Conservation (phyloP, 2,888 invertebrate genomes). For the Meloe dianella region DNA sequence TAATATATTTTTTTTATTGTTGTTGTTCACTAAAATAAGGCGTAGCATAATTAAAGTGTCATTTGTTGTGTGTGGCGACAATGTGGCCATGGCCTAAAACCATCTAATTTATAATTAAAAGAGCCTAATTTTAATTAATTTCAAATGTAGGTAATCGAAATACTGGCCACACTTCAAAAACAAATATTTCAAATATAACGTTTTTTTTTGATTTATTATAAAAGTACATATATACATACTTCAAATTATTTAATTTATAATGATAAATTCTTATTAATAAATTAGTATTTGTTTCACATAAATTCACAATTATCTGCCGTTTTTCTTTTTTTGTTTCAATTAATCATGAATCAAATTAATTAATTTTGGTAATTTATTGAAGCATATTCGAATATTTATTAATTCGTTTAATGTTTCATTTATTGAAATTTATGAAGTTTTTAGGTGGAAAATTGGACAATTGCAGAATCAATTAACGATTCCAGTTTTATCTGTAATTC, state of each 20-base stretch:
- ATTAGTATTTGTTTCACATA: neutral
- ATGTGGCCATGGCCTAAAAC: neutral
- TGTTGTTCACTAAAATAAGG: neutral
- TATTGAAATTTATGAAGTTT: no score
- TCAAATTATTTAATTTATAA: neutral
- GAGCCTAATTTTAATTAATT: neutral
- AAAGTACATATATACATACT: neutral
- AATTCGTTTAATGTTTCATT: neutral
- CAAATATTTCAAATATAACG: neutral
- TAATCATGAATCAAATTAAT: neutral
- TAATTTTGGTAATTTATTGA: neutral
- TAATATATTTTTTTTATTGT: neutral
- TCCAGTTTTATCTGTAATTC: no score
- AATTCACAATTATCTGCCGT: neutral
- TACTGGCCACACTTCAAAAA: neutral
- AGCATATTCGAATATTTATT: neutral
- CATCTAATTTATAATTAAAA: neutral
- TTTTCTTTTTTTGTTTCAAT: neutral
- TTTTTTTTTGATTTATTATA: neutral
- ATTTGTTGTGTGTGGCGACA: neutral
- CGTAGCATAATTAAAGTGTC: neutral
- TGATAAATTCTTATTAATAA: neutral
- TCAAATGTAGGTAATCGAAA: neutral
- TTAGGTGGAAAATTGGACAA: no score
- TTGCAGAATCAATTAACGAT: no score